These are phyloP conservation scores for Scomberomorus guttatus DNA, from an alignment of 2,797 vertebrate species.

Conservation along the genomic window DNA sequence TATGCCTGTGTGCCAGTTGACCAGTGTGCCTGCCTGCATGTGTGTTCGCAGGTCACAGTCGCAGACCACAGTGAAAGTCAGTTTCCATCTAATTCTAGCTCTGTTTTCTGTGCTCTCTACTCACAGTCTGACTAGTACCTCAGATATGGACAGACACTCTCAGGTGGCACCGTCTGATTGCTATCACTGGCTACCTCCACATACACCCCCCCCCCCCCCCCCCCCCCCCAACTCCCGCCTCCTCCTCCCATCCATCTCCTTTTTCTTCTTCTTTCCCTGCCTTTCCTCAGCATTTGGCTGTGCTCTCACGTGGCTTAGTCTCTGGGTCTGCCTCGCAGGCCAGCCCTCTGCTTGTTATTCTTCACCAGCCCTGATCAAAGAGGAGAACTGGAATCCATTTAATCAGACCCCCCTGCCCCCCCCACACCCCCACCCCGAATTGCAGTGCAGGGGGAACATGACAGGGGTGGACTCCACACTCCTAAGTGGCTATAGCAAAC, in stretches of 20 bases:
- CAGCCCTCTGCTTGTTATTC: slow-evolving; percentile 84
- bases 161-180: slow-evolving; percentile 72
- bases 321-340: slow-evolving; percentile 74
- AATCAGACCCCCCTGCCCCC: slow-evolving; percentile 67
- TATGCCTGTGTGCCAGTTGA: slow-evolving; percentile 6
- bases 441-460: slow-evolving; percentile 63
- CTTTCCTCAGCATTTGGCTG: slow-evolving; percentile 68
- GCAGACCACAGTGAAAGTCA: slow-evolving; percentile 45
- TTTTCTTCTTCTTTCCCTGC: slow-evolving; percentile 27
- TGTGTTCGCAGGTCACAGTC: slow-evolving; percentile 25
- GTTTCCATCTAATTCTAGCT: slow-evolving; percentile 47
- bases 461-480: slow-evolving; percentile 66
- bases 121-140: slow-evolving; percentile 46
- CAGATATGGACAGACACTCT: slow-evolving; percentile 62
- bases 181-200: slow-evolving; percentile 37
- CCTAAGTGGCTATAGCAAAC: slow-evolving; percentile 72
- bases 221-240: neutral
- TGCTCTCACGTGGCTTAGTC: slow-evolving; percentile 77
- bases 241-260: slow-evolving; percentile 1
- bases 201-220: slow-evolving; percentile 7
- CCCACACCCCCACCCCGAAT: slow-evolving; percentile 45
- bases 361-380: slow-evolving; percentile 83
- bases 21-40: neutral
- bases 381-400: slow-evolving; percentile 85
- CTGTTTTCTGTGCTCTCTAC: slow-evolving; percentile 42